Evolutionary conservation across 1,140 invertebrate genomes (phyloP), one percentile per base, ranked within the genome.

Genomic region (Ridgeia piscesae): DNA sequence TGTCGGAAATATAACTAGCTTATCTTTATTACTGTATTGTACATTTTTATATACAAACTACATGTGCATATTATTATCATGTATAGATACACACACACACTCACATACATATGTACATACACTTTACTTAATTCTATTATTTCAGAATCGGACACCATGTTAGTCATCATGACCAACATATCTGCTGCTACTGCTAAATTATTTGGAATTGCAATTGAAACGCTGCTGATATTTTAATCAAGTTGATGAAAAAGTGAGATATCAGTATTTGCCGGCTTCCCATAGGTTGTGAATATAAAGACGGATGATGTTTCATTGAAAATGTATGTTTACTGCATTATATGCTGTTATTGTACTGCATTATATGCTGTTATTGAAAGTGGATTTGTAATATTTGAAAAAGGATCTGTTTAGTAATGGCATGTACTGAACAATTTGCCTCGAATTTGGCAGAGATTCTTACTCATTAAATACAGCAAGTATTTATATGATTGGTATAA

Each of bases 11-110:
- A 42, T 77, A 77, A 77, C 58, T 77, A 77, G 58, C 58, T 77
- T 77, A 77, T 77, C 58, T 77, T 77, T 77, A 77, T 77, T 77
- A 77, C 58, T 77, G 58, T 50, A 50, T 50, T 50, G 48, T 77
- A 77, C 58, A 77, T 77, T 77, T 77, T 77, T 77, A 77, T 77
- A 14, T 77, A 77, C 58, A 77, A 77, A 77, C 58, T 77, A 77
- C 58, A 77, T 21, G 27, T 77, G 27, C 14, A 77, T 77, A 77
- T 27, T 77, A 77, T 77, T 17, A 31, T 77, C 58, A 77, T 77
- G 58, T 77, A 77, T 21, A 77, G 58, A 77, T 21, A 77, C 27
- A 77, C 58, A 77, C 27, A 77, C 27, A 77, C 8, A 11, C 8
- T n/a, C n/a, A n/a, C n/a, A n/a, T n/a, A n/a, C 27, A 77, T 77